These are phyloP conservation scores for Aproaerema taeniolella DNA, from an alignment of 2,888 invertebrate species.

Conservation along the genomic window DNA sequence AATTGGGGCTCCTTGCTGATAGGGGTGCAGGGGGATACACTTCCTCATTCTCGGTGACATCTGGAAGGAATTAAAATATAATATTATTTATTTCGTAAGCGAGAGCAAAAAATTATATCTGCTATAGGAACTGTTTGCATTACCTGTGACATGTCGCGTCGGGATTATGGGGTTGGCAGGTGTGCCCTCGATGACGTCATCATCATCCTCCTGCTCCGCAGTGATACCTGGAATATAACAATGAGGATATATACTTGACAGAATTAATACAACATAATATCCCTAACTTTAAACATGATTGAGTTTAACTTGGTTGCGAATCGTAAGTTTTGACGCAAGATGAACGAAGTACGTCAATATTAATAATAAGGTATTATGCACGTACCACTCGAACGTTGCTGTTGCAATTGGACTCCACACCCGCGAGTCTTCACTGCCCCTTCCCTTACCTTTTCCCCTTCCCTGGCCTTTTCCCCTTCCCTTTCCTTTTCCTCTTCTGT, in stretches of 20 bases:
- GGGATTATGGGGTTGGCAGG: not conserved
- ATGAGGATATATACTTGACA: constrained; percentile 9
- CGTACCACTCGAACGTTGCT: constrained; percentile 11
- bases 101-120: constrained; percentile 4
- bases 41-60: not conserved
- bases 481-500: constrained; percentile 14
- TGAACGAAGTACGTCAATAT: constrained; percentile 1
- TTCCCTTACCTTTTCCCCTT: too few species aligned
- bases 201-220: constrained; percentile 1
- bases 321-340: constrained; percentile 1
- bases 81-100: not conserved
- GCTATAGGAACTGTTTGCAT: not conserved
- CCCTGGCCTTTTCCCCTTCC: constrained; percentile 12
- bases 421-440: constrained; percentile 5
- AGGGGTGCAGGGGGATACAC: not conserved
- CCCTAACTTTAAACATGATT: constrained; percentile 7
- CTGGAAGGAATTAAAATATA: not conserved
- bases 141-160: constrained; percentile 1
- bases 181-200: constrained; percentile 3
- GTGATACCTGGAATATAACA: constrained; percentile 8
- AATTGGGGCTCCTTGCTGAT: not conserved
- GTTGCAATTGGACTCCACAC: constrained; percentile 10
- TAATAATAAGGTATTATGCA: constrained; percentile 2
- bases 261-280: constrained; percentile 4
- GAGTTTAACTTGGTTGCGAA: not conserved